Base-by-base conservation (phyloP, 2,888 invertebrate genomes). In the Agapetus fuscipes region DNA sequence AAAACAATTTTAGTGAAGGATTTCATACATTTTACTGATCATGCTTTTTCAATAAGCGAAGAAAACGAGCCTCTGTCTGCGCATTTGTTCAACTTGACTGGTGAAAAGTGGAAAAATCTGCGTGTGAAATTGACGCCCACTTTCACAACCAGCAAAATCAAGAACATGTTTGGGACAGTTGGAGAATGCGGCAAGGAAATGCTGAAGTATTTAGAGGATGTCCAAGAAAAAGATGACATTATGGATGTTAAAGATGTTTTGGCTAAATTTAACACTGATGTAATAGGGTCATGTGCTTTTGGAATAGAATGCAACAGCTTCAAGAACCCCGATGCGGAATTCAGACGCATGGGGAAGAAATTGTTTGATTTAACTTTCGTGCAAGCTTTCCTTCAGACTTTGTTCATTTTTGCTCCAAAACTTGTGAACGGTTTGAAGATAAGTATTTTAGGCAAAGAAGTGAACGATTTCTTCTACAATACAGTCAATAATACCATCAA, bases 71-170 rank as follows among this genome's bases (percentile, higher is more conserved):
- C 69, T 0, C 37, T 73, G 28, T 61, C 67, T 31, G 64, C 60
- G 2, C 66, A 66, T 54, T 50, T 75, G 2, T 69, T 74, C 48
- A 54, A 60, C 27, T 49, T 64, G 26, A 53, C 57, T 11, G 68
- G 65, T 5, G 53, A 65, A 4, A 62, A 64, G 27, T 78, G 78
- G 76, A 70, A 64, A 46, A 59, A 58, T 39, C 53, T 76, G 17
- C 57, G 77, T 31, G 48, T 58, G 0, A 71, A 71, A 42, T 49
- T 77, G 29, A 62, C 74, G 1, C 74, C 76, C 1, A 68, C 72
- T 1, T 78, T 75, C 53, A 67, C 76, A 1, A 69, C 76, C 0
- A 73, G 71, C 9, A 75, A 74, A 55, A 56, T 78, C 33, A 74
- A 70, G 52, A 61, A 53, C 12, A 73, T 76, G 72, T 71, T 73